Evolutionary conservation across 2,113 vertebrate genomes (phyloP), one percentile per base, ranked within the genome.

Genomic region (Dipodomys ordii): DNA sequence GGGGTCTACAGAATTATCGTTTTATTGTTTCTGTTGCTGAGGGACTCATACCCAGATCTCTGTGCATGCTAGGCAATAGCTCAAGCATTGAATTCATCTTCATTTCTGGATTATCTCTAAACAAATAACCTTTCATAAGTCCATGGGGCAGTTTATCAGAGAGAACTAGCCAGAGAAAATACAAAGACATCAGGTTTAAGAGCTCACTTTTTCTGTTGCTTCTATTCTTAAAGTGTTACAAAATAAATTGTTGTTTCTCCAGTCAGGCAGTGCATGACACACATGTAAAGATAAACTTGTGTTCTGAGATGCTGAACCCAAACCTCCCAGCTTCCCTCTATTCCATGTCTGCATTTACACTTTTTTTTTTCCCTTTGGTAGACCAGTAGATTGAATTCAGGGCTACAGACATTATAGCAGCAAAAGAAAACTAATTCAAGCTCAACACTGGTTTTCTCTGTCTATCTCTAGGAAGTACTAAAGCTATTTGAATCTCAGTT

Each of bases 61-160:
- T 64, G 44, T 28, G 19, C 30, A 65, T 30, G 11, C 53, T 72
- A 35, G 28, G 15, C n/a, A 60, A 72, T 7, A 35, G n/a, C n/a
- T 72, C 15, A 60, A 53, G 19, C 49, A 35, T 15, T 35, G 57
- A 81, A 30, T n/a, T 87, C 16, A 15, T 39, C 44, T 23, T 18
- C 23, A 18, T 23, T 16, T 3, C n/a, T 65, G 87, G 72, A 76
- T 81, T 11, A 81, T 60, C 83, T 64, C 18, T 35, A 74, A 93
- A 89, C 46, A 93, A 86, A 83, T 90, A 39, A 49, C 4, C 67
- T 62, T 95, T 94, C 81, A 94, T 74, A 81, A 83, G 81, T 27
- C 84, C 27, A 79, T 20, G 78, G 32, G 8, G 27, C 30, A 93
- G 9, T 93, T 91, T 89, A 81, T 91, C 62, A 84, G 72, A 4